A percentile compares a stretch with the other conserved stretches of the same genome.
Conservation (phyloP, 2,113 vertebrate species). For the Pontoporia blainvillei region DNA sequence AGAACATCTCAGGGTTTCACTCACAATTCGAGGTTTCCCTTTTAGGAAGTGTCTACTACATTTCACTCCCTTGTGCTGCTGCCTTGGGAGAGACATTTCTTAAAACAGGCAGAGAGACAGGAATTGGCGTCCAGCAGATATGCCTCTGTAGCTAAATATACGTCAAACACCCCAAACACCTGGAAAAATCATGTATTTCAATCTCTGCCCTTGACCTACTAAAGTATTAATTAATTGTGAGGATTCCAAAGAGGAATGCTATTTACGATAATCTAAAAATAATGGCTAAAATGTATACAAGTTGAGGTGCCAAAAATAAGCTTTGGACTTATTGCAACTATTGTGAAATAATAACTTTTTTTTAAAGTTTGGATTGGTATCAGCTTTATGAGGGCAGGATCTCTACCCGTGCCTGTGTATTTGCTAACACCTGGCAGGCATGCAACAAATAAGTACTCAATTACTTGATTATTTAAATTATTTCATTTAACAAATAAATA, state of each 20-base stretch:
- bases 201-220: constrained; percentile 60
- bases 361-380: neutral
- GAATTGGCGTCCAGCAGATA: constrained; percentile 49
- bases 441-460: neutral
- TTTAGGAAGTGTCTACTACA: constrained; percentile 46
- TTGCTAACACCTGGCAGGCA: neutral
- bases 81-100: constrained; percentile 51
- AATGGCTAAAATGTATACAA: neutral
- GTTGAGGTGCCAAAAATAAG: neutral
- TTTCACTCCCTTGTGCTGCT: constrained; percentile 50
- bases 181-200: constrained; percentile 53
- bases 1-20: neutral
- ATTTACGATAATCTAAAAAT: constrained; percentile 45
- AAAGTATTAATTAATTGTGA: constrained; percentile 70
- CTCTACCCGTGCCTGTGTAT: fast-evolving
- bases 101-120: constrained; percentile 67
- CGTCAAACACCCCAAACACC: neutral
- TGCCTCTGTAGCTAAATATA: constrained; percentile 64
- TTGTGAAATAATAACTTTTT: neutral
- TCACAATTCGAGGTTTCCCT: constrained; percentile 2
- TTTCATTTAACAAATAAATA: neutral
- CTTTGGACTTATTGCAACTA: neutral
- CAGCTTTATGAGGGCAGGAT: neutral
- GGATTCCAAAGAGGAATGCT: constrained; percentile 59
- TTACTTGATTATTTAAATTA: neutral